Evolutionary conservation across 2,888 invertebrate genomes (phyloP), one percentile per base, ranked within the genome.

Genomic region (Mythimna loreyi): DNA sequence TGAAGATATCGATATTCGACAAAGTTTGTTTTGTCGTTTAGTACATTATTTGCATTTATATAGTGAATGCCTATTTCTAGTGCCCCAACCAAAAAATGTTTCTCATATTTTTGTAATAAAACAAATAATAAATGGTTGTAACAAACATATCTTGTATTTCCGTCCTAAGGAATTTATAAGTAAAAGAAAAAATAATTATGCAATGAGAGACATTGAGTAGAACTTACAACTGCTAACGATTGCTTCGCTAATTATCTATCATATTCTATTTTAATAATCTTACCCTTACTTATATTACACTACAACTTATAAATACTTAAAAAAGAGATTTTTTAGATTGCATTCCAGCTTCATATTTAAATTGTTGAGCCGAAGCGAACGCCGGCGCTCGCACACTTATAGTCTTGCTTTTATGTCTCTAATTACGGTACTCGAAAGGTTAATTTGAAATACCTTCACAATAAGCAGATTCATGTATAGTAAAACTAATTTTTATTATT

Each of bases 121-220:
- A 61, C 21, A 13, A 30, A 53, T 33, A 53, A 63, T 50, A 59
- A 81, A 73, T 64, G 73, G 71, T 75, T 84, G 67, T 75, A 60
- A 52, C 36, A 56, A 57, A 76, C 73, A 82, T 82, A 83, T 84
- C 72, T 63, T 74, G 33, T 58, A 52, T 56, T 61, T 82, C 83
- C 83, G 83, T 83, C 81, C 81, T 64, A 53, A 25, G 56, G 56
- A 78, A 52, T 50, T 40, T 19, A 33, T 72, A 11, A 57, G 60
- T n/a, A 50, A 53, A 36, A 55, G 19, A 30, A 57, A 21, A 2
- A 43, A 19, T 16, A 52, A 1, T 36, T 43, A 59, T 50, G 19
- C 13, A 56, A 28, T 60, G n/a, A 63, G 55, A 75, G 52, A 60
- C 50, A 56, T 63, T 30, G 36, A 57, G 36, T 68, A 49, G 57